These are phyloP conservation scores for Diplolepis rosae DNA, from an alignment of 2,888 invertebrate species.

Conservation along the genomic window DNA sequence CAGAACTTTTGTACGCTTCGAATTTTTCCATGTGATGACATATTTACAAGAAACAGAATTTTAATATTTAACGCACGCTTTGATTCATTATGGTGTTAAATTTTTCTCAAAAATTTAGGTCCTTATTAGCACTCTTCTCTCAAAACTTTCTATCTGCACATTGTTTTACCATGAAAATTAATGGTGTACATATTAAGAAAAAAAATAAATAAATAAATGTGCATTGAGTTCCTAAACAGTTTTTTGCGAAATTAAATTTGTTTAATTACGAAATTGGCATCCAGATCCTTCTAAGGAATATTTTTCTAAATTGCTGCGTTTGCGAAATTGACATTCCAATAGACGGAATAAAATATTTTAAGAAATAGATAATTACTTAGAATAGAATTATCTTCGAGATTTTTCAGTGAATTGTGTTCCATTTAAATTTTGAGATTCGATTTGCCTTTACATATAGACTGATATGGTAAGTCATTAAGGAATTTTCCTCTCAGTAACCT, in stretches of 20 bases:
- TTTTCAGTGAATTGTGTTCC: background rate
- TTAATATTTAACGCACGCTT: too few species aligned
- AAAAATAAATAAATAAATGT: background rate
- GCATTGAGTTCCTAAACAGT: too few species aligned
- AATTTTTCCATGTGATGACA: too few species aligned
- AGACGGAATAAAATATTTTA: background rate
- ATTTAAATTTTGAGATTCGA: background rate
- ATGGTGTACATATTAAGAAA: background rate
- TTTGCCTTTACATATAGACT: background rate
- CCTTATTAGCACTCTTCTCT: background rate
- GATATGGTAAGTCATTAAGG: background rate
- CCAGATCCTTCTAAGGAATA: background rate
- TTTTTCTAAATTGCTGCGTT: background rate
- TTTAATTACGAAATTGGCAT: background rate
- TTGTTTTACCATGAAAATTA: background rate
- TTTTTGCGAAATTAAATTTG: background rate
- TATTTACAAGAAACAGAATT: too few species aligned
- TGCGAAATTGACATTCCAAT: constrained; percentile 8
- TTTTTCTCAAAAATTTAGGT: too few species aligned
- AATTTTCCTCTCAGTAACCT: background rate
- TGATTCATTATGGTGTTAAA: too few species aligned
- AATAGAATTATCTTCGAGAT: background rate
- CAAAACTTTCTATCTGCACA: background rate
- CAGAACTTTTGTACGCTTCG: too few species aligned
- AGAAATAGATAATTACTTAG: background rate